phyloP scores from a whole-genome alignment of 2,888 invertebrate genomes.

The Apotomis betuletana region DNA sequence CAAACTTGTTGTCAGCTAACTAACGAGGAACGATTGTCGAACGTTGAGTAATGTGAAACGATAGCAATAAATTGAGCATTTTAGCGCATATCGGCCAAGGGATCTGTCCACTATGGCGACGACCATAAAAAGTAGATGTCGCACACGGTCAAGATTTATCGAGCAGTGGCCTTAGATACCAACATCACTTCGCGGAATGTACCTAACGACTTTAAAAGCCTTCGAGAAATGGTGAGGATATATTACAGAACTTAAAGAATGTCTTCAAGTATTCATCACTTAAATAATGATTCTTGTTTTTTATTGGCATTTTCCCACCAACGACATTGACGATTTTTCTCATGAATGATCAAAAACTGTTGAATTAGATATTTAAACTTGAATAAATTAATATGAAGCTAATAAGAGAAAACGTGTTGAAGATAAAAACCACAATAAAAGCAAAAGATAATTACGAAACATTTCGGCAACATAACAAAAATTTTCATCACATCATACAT shows the following conservation, averaged over 20 bases:
- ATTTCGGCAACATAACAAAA: background rate
- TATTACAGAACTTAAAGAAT: constrained; percentile 44
- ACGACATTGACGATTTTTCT: too few species aligned
- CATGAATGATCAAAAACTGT: too few species aligned
- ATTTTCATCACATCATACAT: constrained; percentile 8
- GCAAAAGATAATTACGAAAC: background rate
- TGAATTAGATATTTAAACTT: too few species aligned
- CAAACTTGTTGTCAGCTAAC: background rate
- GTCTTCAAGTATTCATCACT: background rate
- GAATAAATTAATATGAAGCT: too few species aligned
- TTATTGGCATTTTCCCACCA: too few species aligned
- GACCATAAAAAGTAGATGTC: constrained; percentile 74
- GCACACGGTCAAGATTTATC: constrained; percentile 72
- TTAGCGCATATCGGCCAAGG: constrained; percentile 72
- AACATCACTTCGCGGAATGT: constrained; percentile 53
- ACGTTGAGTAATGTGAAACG: constrained; percentile 60
- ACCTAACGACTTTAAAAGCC: constrained; percentile 50
- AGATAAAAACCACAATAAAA: too few species aligned
- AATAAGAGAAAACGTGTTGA: too few species aligned
- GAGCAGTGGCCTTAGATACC: constrained; percentile 64
- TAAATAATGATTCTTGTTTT: background rate
- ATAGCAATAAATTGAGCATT: constrained; percentile 63
- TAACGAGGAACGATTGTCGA: constrained; percentile 54
- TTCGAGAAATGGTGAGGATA: constrained; percentile 54
- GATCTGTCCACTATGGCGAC: constrained; percentile 66